phyloP scores from a whole-genome alignment of 30 jellyfish, hydroid and myxozoan genomes.

The Turritopsis rubra region DNA sequence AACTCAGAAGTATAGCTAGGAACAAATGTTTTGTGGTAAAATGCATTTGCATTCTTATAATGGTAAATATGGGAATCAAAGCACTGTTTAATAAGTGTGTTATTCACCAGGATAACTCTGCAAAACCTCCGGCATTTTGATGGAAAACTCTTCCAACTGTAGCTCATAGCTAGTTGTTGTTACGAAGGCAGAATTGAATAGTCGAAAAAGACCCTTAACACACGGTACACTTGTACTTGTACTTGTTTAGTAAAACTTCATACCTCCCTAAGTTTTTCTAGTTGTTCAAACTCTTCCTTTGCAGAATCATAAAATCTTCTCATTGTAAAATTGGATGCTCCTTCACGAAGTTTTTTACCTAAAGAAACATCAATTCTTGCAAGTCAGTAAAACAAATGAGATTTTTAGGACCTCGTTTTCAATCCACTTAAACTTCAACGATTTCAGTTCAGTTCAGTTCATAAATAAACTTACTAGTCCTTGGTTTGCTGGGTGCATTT shows the following conservation, averaged over 20 bases:
- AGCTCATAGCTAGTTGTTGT: no score
- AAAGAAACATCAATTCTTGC: background rate
- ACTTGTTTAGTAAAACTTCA: background rate
- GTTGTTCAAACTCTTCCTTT: slow-evolving; percentile 69
- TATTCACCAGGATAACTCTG: no score
- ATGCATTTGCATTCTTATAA: no score
- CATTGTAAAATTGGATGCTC: slow-evolving; percentile 72
- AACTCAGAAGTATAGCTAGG: no score
- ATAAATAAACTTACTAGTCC: slow-evolving; percentile 32
- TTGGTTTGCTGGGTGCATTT: slow-evolving; percentile 47
- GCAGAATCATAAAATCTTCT: slow-evolving; percentile 71
- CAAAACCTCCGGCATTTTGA: no score
- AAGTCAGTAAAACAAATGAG: background rate
- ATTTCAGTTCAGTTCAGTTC: background rate
- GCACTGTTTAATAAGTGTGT: no score
- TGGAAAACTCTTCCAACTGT: no score
- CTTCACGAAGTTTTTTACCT: slow-evolving; percentile 59
- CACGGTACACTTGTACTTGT: background rate
- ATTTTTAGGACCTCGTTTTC: background rate
- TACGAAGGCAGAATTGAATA: background rate
- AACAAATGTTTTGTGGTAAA: no score
- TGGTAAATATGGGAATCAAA: no score
- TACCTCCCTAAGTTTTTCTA: slow-evolving; percentile 66
- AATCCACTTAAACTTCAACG: background rate
- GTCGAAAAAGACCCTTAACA: no score